Evolutionary conservation across 2,797 vertebrate species (phyloP).

Genomic region (Graptemys geographica): DNA sequence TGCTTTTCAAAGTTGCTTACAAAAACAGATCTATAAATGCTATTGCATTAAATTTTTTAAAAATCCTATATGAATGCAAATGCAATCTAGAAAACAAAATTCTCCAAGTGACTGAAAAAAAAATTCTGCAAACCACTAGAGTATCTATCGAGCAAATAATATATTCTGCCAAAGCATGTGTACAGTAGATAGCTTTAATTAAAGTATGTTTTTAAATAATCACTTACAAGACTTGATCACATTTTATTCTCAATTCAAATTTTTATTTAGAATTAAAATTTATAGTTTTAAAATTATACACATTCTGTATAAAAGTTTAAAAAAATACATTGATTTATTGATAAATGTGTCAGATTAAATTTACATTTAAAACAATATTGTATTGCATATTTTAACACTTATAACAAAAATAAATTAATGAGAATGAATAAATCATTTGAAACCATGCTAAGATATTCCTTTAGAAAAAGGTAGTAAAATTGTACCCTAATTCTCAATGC

Average conservation of each 20-base stretch:
- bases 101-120: background rate
- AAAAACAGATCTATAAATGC: background rate
- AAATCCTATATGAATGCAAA: background rate
- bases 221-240: slow-evolving; percentile 40
- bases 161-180: background rate
- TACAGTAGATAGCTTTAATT: background rate
- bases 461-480: slow-evolving; percentile 61
- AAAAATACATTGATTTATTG: slow-evolving; percentile 79
- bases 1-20: background rate
- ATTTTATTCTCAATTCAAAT: slow-evolving; percentile 67
- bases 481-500: slow-evolving; percentile 44
- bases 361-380: slow-evolving; percentile 77
- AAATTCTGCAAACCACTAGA: background rate
- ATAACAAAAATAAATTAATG: slow-evolving; percentile 81
- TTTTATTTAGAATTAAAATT: slow-evolving; percentile 78
- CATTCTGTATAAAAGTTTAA: slow-evolving; percentile 78
- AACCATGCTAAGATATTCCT: slow-evolving; percentile 69
- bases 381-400: slow-evolving; percentile 72
- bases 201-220: slow-evolving; percentile 32
- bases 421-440: slow-evolving; percentile 66
- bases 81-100: background rate
- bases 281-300: slow-evolving; percentile 78
- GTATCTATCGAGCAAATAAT: background rate
- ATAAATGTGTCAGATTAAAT: slow-evolving; percentile 77
- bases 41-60: background rate